Evolutionary conservation across 2,113 vertebrate genomes (phyloP).

Genomic region (Chionis minor): DNA sequence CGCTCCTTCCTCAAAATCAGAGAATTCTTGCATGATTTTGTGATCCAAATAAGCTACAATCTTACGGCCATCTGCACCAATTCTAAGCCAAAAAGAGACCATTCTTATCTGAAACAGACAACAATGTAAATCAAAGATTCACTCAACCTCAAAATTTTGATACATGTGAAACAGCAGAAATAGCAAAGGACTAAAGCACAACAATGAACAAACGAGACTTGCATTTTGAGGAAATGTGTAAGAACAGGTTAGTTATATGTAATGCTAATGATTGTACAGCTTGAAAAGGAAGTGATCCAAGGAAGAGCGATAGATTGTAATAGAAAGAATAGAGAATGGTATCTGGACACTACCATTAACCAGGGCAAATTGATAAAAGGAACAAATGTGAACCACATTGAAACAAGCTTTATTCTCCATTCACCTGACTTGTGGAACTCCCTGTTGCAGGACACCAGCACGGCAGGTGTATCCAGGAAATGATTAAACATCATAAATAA

Average conservation of each 20-base stretch:
- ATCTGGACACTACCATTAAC: background rate
- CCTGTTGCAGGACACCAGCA: background rate
- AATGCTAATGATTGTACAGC: background rate
- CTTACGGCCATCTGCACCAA: slow-evolving; percentile 35
- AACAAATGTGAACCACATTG: background rate
- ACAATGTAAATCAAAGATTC: slow-evolving; percentile 15
- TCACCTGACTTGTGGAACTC: background rate
- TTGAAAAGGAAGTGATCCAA: background rate
- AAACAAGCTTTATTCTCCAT: background rate
- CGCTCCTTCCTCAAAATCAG: background rate
- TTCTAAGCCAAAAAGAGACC: slow-evolving; percentile 37
- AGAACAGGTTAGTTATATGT: background rate
- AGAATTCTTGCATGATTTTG: background rate
- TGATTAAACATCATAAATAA: background rate
- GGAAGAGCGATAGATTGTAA: background rate
- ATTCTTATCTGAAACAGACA: background rate
- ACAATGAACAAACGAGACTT: background rate
- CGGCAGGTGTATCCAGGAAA: background rate
- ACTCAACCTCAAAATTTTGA: background rate
- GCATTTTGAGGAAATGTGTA: background rate
- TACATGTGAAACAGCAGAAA: background rate
- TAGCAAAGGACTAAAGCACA: background rate
- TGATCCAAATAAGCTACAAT: slow-evolving; percentile 21
- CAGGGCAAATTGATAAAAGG: background rate
- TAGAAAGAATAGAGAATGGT: background rate